Conservation (phyloP, 2,888 invertebrate species). For the Gymnocheta viridis region DNA sequence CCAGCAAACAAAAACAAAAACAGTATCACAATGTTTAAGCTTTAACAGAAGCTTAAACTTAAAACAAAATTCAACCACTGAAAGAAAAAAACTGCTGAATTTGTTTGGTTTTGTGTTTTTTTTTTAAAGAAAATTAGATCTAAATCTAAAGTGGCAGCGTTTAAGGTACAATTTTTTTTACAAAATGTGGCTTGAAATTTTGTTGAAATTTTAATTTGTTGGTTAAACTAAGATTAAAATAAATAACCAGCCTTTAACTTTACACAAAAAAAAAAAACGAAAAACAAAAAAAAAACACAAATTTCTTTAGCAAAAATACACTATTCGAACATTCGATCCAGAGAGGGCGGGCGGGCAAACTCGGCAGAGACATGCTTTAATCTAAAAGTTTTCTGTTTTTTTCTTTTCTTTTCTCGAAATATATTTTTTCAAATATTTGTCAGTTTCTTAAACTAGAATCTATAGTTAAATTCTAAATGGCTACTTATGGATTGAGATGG, state of each 20-base stretch:
- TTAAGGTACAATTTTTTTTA: conserved; percentile 42
- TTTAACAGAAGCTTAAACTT: conserved; percentile 1
- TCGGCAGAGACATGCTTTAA: conserved; percentile 27
- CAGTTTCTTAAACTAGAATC: conserved; percentile 68
- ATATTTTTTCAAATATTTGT: conserved; percentile 9
- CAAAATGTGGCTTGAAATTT: conserved; percentile 24
- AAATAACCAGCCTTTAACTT: conserved; percentile 15
- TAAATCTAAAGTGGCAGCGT: conserved; percentile 12
- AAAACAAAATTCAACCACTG: conserved; percentile 1
- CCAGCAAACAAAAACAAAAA: conserved; percentile 9
- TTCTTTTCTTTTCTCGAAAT: too few species aligned
- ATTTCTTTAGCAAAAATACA: not conserved
- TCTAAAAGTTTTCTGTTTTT: too few species aligned
- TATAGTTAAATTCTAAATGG: conserved; percentile 79
- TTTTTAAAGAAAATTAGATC: not conserved
- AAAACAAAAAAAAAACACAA: too few species aligned
- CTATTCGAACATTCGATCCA: conserved; percentile 7
- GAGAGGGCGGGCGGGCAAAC: too few species aligned
- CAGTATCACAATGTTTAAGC: conserved; percentile 37
- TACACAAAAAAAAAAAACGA: too few species aligned
- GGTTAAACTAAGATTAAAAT: conserved; percentile 12
- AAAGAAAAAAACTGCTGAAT: conserved; percentile 5
- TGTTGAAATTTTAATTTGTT: conserved; percentile 10
- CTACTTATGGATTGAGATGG: conserved; percentile 77
- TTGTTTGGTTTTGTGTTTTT: not conserved